Evolutionary conservation across 1,140 invertebrate species (phyloP), one percentile per base, ranked within the genome.

Genomic region (Archivesica marissinica): DNA sequence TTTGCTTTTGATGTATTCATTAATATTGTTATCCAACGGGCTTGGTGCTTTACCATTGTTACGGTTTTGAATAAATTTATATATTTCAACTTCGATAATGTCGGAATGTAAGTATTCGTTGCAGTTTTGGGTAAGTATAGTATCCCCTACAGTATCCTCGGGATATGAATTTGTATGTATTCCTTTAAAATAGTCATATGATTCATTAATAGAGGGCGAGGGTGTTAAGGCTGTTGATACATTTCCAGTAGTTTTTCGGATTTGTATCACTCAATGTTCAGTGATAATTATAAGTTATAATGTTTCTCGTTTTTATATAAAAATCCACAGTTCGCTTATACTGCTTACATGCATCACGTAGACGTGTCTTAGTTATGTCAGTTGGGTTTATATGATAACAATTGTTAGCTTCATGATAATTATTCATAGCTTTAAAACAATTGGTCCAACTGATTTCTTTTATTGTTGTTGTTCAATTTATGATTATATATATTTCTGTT

Each of bases 1-100:
- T 74, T 38, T 47, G 33, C 20, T n/a, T 28, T 74, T 74, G 6
- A 74, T 74, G 11, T 74, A 47, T 74, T 74, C 20, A 44, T 74
- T 74, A 47, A 47, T 13, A 25, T 47, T 74, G 6, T 47, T 41
- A 25, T 74, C 70, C 13, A 30, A n/a, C 23, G 38, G 38, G 20
- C 70, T 74, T 15, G 70, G 33, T 0, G 38, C 70, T 47, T 74
- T 74, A 47, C 30, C 30, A 28, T 74, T 74, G 13, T 74, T 52
- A 23, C 17, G 20, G n/a, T n/a, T n/a, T n/a, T n/a, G n/a, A n/a
- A n/a, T n/a, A n/a, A n/a, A n/a, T n/a, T n/a, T n/a, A n/a, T n/a
- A n/a, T n/a, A n/a, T 52, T 52, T 52, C 20, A 11, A n/a, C 50
- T 7, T 52, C 17, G 7, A 23, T 52, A n/a, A 52, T 52, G 4